A percentile compares a stretch with the other conserved stretches of the same genome.
phyloP scores from a whole-genome alignment of 2,888 invertebrate genomes.

The Oxyteleia sp. region DNA sequence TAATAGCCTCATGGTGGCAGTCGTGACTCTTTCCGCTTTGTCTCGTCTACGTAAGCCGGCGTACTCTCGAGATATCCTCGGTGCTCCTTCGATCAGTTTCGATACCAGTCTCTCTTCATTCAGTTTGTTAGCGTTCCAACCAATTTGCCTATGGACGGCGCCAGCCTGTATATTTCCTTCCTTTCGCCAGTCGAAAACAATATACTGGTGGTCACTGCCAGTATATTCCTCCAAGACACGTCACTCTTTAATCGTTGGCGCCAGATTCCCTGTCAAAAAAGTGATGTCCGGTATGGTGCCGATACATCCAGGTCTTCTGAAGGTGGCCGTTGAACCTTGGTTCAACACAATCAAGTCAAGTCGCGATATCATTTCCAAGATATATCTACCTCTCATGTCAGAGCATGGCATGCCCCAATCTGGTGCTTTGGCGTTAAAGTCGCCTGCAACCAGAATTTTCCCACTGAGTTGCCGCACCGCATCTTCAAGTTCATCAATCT shows the following conservation, averaged over 20 bases:
- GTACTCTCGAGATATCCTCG: neutral
- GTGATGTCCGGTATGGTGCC: conserved; percentile 63
- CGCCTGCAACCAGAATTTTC: conserved; percentile 54
- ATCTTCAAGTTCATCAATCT: conserved; percentile 23
- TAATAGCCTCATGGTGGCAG: neutral
- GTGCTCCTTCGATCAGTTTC: neutral
- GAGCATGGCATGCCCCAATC: conserved; percentile 72
- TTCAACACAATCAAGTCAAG: conserved; percentile 66
- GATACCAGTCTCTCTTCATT: conserved; percentile 9
- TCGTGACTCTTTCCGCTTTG: conserved; percentile 3
- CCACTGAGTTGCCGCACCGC: conserved; percentile 11
- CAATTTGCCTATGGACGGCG: neutral
- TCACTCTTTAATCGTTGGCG: too few relatives aligned
- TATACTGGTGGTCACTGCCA: conserved; percentile 2
- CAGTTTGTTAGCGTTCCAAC: conserved; percentile 1
- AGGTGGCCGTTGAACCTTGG: conserved; percentile 54
- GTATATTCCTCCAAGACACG: neutral
- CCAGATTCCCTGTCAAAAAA: conserved; percentile 38
- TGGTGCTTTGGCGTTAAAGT: conserved; percentile 65
- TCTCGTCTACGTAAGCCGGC: neutral
- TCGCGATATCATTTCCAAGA: conserved; percentile 74
- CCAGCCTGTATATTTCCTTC: neutral
- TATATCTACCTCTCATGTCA: conserved; percentile 66
- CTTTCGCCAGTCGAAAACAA: conserved; percentile 4
- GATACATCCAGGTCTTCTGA: conserved; percentile 52